These are phyloP conservation scores for Matsumyia berberina DNA, from an alignment of 2,888 invertebrate species.

Conservation along the genomic window DNA sequence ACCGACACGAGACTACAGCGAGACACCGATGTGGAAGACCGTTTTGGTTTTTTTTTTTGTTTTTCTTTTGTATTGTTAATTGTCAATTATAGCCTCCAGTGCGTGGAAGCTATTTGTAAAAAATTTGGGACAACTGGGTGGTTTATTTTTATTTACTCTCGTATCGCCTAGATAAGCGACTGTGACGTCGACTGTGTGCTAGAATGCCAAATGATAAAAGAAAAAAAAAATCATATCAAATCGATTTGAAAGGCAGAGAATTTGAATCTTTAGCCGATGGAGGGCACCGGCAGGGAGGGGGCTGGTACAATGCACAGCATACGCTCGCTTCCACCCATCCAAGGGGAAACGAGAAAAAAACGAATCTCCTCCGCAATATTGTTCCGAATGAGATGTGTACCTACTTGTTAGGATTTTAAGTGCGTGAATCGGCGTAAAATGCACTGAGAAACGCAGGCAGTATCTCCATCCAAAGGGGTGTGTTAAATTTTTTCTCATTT, in stretches of 20 bases:
- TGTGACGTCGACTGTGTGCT: constrained; percentile 65
- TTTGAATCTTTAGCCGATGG: constrained; percentile 41
- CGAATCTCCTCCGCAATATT: constrained; percentile 55
- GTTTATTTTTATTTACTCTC: constrained; percentile 74
- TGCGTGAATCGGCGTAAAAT: constrained; percentile 64
- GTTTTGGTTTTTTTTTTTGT: neutral
- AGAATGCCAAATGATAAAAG: constrained; percentile 38
- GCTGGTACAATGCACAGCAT: constrained; percentile 50
- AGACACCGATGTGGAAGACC: constrained; percentile 35
- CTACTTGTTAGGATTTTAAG: constrained; percentile 70
- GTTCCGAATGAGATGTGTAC: constrained; percentile 72
- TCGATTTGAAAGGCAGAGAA: constrained; percentile 67
- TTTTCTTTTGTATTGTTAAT: constrained; percentile 24
- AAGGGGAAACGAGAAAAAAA: constrained; percentile 15
- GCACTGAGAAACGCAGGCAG: constrained; percentile 51
- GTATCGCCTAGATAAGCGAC: constrained; percentile 65
- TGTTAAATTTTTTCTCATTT: no score
- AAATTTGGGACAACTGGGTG: constrained; percentile 55
- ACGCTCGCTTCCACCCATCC: constrained; percentile 21
- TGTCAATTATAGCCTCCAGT: constrained; percentile 40
- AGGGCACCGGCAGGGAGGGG: neutral
- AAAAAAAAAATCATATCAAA: constrained; percentile 57
- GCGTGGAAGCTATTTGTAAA: constrained; percentile 54
- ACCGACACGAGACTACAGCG: no score
- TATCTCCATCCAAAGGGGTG: neutral